Percentiles rank a stretch among this genome's conserved stretches.
Evolutionary conservation across 2,113 vertebrate species (phyloP).

Genomic region (Cebus imitator): DNA sequence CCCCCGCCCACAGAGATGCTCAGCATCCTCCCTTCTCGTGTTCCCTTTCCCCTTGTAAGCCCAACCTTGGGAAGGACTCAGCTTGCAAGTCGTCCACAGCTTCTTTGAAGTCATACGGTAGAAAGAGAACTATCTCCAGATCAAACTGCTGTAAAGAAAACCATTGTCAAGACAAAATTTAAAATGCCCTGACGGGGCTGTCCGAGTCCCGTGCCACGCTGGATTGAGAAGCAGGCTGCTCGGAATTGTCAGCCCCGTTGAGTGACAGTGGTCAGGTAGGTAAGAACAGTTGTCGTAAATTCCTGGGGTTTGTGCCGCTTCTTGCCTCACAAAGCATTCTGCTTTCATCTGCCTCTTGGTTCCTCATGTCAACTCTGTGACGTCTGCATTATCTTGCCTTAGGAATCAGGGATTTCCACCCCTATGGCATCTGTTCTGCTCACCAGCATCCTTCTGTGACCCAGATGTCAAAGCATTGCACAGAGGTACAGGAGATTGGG

Average conservation of each 20-base stretch:
- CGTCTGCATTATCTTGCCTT: background rate
- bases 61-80: background rate
- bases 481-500: background rate
- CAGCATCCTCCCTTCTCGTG: rapidly evolving
- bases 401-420: background rate
- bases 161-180: background rate
- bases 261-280: rapidly evolving
- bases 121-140: background rate
- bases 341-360: background rate
- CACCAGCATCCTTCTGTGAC: background rate
- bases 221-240: background rate
- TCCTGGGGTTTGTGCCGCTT: background rate
- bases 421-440: background rate
- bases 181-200: background rate
- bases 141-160: background rate
- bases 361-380: background rate
- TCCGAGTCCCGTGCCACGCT: background rate
- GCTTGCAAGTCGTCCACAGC: background rate
- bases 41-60: background rate
- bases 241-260: background rate
- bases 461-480: background rate
- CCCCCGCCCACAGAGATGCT: rapidly evolving
- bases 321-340: background rate
- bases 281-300: background rate
- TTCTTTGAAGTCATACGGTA: background rate